Conservation (phyloP, 2,113 vertebrate species). For the Cyphomyrus plagiostoma region DNA sequence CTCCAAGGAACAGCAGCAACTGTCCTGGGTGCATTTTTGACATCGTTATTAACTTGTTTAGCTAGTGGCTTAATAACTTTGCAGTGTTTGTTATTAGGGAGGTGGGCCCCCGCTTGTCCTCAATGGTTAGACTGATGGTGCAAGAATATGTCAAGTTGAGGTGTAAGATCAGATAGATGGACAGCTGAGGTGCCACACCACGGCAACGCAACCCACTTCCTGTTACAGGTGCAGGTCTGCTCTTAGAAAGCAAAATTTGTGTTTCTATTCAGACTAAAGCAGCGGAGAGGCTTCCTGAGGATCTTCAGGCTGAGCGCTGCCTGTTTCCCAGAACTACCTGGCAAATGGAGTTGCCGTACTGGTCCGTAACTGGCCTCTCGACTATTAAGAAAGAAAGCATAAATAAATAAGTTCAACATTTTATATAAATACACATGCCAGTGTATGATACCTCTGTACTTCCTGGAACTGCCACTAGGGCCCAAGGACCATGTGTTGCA, state of each 20-base stretch:
- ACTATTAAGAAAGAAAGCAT: neutral
- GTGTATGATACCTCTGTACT: neutral
- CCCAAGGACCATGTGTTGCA: neutral
- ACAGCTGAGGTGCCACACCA: neutral
- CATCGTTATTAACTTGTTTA: neutral
- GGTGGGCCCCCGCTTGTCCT: neutral
- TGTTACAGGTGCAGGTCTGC: neutral
- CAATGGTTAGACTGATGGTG: neutral
- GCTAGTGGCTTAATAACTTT: neutral
- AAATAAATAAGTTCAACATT: neutral
- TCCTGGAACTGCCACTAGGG: neutral
- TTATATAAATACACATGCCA: neutral
- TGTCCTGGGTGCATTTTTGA: neutral
- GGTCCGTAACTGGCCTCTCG: neutral
- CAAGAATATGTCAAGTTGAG: neutral
- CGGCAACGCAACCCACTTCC: neutral
- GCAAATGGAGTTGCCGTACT: neutral
- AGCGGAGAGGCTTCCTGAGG: neutral
- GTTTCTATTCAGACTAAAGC: neutral
- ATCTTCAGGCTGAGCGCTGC: neutral
- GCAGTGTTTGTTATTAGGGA: neutral
- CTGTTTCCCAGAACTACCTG: neutral
- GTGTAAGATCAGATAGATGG: neutral
- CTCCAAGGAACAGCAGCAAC: neutral
- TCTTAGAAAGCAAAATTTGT: neutral